Evolutionary conservation across 2,113 vertebrate species (phyloP).

Genomic region (Gobius niger): DNA sequence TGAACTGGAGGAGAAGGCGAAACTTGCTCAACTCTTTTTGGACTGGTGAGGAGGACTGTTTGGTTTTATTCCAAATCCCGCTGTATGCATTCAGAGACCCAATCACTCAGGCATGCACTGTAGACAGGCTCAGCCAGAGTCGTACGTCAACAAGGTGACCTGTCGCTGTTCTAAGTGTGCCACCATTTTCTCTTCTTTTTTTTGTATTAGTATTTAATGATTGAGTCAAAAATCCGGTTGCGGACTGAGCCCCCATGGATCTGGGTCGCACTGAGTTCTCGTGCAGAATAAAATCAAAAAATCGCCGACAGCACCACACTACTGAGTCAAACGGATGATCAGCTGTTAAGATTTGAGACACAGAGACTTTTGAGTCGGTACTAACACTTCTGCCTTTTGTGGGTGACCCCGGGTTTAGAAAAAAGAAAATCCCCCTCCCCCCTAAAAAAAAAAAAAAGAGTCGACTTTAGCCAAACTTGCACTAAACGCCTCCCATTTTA

Average conservation of each 20-base stretch:
- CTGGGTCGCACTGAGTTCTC: slow-evolving; percentile 50
- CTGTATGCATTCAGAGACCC: slow-evolving; percentile 70
- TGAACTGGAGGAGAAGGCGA: slow-evolving; percentile 69
- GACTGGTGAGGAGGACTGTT: slow-evolving; percentile 72
- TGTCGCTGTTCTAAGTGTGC: slow-evolving; percentile 70
- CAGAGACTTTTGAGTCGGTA: slow-evolving; percentile 54
- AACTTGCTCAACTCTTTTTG: slow-evolving; percentile 66
- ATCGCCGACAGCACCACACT: slow-evolving; percentile 52
- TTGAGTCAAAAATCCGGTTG: slow-evolving; percentile 63
- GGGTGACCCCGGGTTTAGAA: slow-evolving; percentile 65
- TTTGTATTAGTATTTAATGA: slow-evolving; percentile 64
- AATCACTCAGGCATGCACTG: slow-evolving; percentile 79
- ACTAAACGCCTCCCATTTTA: slow-evolving; percentile 69
- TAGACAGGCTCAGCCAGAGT: slow-evolving; percentile 69
- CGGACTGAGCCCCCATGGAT: slow-evolving; percentile 70
- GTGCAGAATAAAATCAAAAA: slow-evolving; percentile 32
- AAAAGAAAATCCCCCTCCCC: not conserved
- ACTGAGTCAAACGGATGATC: slow-evolving; percentile 54
- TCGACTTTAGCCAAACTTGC: slow-evolving; percentile 78
- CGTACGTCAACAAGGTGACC: slow-evolving; percentile 62
- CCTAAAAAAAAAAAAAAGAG: slow-evolving; percentile 36
- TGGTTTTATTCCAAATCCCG: slow-evolving; percentile 71
- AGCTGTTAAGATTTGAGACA: slow-evolving; percentile 27
- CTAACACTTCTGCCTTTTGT: slow-evolving; percentile 55
- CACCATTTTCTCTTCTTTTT: slow-evolving; percentile 43